Evolutionary conservation across 2,888 invertebrate species (phyloP), one percentile per base, ranked within the genome.

Genomic region (Lacanobia oleracea): DNA sequence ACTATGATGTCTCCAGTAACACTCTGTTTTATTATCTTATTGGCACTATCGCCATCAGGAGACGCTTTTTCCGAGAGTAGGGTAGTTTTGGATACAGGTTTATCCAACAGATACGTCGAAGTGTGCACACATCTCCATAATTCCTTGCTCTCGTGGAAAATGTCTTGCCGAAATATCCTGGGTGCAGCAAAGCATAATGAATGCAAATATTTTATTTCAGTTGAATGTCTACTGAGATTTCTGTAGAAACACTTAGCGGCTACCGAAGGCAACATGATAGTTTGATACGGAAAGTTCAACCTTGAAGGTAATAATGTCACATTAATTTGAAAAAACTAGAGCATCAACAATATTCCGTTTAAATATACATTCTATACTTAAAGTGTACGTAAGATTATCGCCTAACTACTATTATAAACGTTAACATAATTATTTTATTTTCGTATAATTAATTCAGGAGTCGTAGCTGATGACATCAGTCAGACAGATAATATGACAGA

Each of bases 1-100:
- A 96, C 94, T 79, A 93, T 88, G 72, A 95, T 93, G 75, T 93
- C 91, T 40, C 91, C 93, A 53, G 93, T 86, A 27, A 89, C 86
- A 87, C 92, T 93, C 75, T 92, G 91, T 82, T 92, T 91, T 50
- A 91, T 88, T 40, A 89, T 70, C 80, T 89, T 90, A 72, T 92
- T 79, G 21, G 82, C 65, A 75, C 88, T 81, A 45, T 87, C 83
- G 51, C 72, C 72, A 61, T 87, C 78, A 69, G 79, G 23, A 23
- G 79, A 69, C 21, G 73, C 33, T 59, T 81, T 73, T 37, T 81
- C 33, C 33, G 64, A 1, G 16, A 84, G 76, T 70, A 86, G 85
- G 8, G 70, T 81, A 75, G 90, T 88, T 78, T 89, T 87, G 9
- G 84, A 40, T 61, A 82, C 89, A 66, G 86, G 88, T 83, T 93